Percentiles rank a stretch among this genome's conserved stretches.
These are phyloP conservation scores for Plecturocebus donacophilus DNA, from an alignment of 2,113 vertebrate species.

Conservation along the genomic window DNA sequence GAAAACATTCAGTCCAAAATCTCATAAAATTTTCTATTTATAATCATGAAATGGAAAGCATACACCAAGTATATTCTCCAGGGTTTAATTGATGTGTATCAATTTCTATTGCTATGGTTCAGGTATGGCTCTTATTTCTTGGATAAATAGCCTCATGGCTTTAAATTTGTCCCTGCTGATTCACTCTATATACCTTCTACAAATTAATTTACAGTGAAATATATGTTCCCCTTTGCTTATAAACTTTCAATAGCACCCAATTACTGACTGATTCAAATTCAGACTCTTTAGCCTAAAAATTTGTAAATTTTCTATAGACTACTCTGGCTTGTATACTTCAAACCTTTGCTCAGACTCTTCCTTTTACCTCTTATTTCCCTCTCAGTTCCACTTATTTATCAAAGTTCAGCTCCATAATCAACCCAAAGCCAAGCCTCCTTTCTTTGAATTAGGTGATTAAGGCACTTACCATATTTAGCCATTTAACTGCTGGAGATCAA, in stretches of 20 bases:
- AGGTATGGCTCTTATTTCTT: not conserved
- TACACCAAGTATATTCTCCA: not conserved
- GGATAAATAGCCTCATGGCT: not conserved
- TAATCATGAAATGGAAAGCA: not conserved
- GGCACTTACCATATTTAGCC: not conserved
- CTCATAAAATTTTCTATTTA: not conserved
- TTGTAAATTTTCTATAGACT: not conserved
- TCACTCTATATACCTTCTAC: not conserved
- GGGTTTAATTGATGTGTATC: not conserved
- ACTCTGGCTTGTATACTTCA: not conserved
- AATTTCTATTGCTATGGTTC: not conserved
- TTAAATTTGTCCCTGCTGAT: not conserved
- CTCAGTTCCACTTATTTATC: not conserved
- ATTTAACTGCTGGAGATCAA: not conserved
- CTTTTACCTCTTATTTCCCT: not conserved
- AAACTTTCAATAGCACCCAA: not conserved
- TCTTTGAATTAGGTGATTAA: not conserved
- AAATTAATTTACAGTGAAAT: not conserved
- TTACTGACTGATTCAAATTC: conserved; percentile 5
- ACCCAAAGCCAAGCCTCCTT: not conserved
- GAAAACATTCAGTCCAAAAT: not conserved
- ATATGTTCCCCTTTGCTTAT: not conserved
- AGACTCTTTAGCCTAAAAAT: not conserved
- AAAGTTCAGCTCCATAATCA: not conserved
- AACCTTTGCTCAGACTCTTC: not conserved